Evolutionary conservation across 2,113 vertebrate genomes (phyloP).

Genomic region (Hydrolagus affinis): DNA sequence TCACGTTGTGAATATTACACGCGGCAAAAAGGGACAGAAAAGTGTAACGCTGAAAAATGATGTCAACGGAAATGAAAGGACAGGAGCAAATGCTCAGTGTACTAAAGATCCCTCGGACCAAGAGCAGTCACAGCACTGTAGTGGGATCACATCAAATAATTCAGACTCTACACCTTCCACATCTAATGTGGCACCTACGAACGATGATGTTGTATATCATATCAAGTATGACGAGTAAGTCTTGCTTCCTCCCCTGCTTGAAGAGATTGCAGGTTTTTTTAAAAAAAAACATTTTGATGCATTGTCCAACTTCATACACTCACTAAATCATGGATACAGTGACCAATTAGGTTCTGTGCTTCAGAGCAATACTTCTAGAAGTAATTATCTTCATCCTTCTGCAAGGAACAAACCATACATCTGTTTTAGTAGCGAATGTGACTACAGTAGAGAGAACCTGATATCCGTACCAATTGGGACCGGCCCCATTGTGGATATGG

Average conservation of each 20-base stretch:
- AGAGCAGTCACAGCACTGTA: conserved; percentile 52
- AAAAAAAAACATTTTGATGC: background rate
- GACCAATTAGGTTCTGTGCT: no score
- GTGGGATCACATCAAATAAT: conserved; percentile 68
- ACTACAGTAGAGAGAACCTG: no score
- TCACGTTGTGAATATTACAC: conserved; percentile 78
- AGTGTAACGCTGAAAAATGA: conserved; percentile 70
- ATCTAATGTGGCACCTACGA: conserved; percentile 73
- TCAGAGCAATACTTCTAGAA: background rate
- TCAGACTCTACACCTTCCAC: conserved; percentile 78
- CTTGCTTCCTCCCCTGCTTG: conserved; percentile 37
- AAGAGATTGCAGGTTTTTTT: background rate
- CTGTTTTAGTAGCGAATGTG: background rate
- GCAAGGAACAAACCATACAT: background rate
- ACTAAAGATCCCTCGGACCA: conserved; percentile 48
- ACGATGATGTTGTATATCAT: conserved; percentile 78
- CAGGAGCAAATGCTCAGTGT: conserved; percentile 73
- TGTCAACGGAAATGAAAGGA: conserved; percentile 76
- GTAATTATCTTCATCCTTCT: background rate
- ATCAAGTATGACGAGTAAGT: conserved; percentile 99
- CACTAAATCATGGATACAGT: no score
- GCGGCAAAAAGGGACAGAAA: conserved; percentile 68
- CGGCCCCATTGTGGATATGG: no score
- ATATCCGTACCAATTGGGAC: no score
- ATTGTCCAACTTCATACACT: background rate